phyloP scores from a whole-genome alignment of 2,113 vertebrate genomes.

The Mustelus asterias region DNA sequence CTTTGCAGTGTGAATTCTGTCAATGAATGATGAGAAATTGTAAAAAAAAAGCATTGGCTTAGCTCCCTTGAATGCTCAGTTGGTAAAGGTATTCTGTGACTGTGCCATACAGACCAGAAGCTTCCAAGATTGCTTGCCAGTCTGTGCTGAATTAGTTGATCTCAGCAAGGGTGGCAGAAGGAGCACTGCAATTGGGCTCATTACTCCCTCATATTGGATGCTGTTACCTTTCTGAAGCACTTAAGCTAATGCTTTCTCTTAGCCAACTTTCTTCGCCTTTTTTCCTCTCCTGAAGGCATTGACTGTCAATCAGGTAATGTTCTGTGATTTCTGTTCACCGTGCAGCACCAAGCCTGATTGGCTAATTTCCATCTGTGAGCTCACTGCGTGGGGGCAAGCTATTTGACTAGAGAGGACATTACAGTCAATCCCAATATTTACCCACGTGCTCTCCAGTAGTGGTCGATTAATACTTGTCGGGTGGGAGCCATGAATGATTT shows the following conservation, averaged over 20 bases:
- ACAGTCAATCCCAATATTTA: not conserved
- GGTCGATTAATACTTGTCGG: not conserved
- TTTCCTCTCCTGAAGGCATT: not conserved
- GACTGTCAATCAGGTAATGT: not conserved
- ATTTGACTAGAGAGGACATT: not conserved
- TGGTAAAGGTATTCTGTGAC: not conserved
- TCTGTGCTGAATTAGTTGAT: not conserved
- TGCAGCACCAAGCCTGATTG: not conserved
- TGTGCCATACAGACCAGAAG: not conserved
- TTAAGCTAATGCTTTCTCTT: not conserved
- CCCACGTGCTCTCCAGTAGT: not conserved
- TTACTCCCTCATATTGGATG: not conserved
- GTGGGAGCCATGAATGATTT: not conserved
- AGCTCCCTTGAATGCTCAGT: conserved; percentile 25
- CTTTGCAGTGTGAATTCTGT: conserved; percentile 31
- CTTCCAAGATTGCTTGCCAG: conserved; percentile 4
- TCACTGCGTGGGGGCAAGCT: not conserved
- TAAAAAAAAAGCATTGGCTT: not conserved
- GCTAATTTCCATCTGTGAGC: not conserved
- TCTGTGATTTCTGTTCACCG: not conserved
- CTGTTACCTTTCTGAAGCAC: not conserved
- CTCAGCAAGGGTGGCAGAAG: not conserved
- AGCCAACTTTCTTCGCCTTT: not conserved
- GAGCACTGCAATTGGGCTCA: not conserved
- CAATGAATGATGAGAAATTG: conserved; percentile 22